A percentile compares a stretch with the other conserved stretches of the same genome.
These are phyloP conservation scores for Ataeniobius toweri DNA, from an alignment of 2,797 vertebrate genomes.

Conservation along the genomic window DNA sequence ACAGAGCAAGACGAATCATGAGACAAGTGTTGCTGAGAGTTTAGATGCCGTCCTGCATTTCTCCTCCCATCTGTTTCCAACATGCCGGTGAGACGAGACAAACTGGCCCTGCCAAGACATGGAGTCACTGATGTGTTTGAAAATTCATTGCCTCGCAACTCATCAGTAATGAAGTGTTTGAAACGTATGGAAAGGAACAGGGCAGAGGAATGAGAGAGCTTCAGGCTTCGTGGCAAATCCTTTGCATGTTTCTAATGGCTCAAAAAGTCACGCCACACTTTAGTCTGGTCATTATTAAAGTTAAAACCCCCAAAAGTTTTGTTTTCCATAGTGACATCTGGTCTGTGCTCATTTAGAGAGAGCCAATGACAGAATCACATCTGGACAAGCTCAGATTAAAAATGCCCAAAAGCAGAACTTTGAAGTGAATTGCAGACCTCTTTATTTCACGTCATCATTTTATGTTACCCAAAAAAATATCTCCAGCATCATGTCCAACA, in stretches of 20 bases:
- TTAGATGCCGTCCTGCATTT: slow-evolving; percentile 43
- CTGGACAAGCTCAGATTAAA: slow-evolving; percentile 23
- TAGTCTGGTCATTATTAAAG: slow-evolving; percentile 41
- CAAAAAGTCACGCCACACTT: slow-evolving; percentile 47
- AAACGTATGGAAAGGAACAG: slow-evolving; percentile 64
- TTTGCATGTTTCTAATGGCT: slow-evolving; percentile 42
- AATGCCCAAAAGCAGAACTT: background rate
- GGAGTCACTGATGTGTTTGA: slow-evolving; percentile 71
- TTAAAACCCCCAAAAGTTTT: background rate
- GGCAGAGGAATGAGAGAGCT: slow-evolving; percentile 5
- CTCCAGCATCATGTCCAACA: background rate
- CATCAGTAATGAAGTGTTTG: slow-evolving; percentile 78
- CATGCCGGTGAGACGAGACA: slow-evolving; percentile 50
- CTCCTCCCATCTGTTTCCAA: slow-evolving; percentile 56
- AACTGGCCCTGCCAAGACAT: slow-evolving; percentile 39
- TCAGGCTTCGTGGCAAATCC: slow-evolving; percentile 46
- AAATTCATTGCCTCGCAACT: slow-evolving; percentile 67
- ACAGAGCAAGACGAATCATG: slow-evolving; percentile 40
- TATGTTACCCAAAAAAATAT: background rate
- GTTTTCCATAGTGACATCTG: slow-evolving; percentile 25
- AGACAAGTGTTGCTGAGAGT: slow-evolving; percentile 58
- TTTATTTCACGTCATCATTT: background rate
- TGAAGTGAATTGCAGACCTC: background rate
- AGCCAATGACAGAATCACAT: slow-evolving; percentile 36
- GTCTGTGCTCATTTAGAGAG: slow-evolving; percentile 11